Percentiles rank a stretch among this genome's conserved stretches.
Conservation (phyloP, 1,140 invertebrate genomes). For the Propsilocerus akamusi region DNA sequence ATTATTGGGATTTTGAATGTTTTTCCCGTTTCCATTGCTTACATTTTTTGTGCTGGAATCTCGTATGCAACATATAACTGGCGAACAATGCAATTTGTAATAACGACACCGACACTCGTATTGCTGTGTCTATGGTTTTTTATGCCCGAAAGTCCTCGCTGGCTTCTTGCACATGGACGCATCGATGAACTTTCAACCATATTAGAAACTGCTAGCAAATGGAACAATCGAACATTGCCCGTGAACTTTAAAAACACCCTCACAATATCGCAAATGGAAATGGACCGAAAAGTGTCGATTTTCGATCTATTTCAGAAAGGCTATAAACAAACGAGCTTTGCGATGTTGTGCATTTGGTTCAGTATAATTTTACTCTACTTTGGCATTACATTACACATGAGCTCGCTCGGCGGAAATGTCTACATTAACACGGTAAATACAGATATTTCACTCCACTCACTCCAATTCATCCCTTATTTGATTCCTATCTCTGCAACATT, state of each 20-base stretch:
- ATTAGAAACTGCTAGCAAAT: conserved; percentile 42
- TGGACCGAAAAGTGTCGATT: conserved; percentile 23
- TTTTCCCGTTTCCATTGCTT: conserved; percentile 45
- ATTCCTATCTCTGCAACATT: background rate
- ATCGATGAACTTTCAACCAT: conserved; percentile 43
- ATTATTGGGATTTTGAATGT: conserved; percentile 51
- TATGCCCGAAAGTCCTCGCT: conserved; percentile 25
- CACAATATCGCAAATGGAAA: conserved; percentile 5
- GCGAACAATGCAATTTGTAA: conserved; percentile 47
- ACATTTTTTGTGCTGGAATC: conserved; percentile 48
- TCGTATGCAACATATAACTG: conserved; percentile 43
- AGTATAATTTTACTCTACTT: conserved; percentile 51
- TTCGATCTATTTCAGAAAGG: conserved; percentile 37
- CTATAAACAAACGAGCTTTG: conserved; percentile 38
- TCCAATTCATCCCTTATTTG: background rate
- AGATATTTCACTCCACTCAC: background rate
- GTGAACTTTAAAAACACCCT: conserved; percentile 40
- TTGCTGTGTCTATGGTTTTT: conserved; percentile 40
- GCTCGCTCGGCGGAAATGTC: conserved; percentile 40
- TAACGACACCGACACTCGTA: conserved; percentile 44
- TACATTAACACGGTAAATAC: conserved; percentile 33
- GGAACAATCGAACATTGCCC: conserved; percentile 36
- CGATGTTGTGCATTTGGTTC: conserved; percentile 46
- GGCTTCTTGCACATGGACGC: conserved; percentile 57
- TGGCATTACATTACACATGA: conserved; percentile 47